Evolutionary conservation across 1,140 invertebrate genomes (phyloP).

Genomic region (Popillia japonica): DNA sequence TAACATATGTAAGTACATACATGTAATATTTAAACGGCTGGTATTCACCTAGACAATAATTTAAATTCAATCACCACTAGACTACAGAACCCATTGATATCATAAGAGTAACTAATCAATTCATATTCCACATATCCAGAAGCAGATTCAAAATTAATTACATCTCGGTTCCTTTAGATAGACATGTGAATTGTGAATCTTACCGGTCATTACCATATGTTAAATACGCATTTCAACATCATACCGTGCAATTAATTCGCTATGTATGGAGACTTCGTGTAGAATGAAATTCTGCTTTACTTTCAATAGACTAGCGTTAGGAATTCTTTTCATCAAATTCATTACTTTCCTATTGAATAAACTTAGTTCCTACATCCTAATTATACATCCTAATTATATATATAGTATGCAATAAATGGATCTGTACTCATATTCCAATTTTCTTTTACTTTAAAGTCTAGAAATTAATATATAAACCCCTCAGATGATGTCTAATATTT

Average conservation of each 20-base stretch:
- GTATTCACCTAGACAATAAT: background rate
- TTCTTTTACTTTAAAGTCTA: background rate
- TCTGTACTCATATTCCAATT: background rate
- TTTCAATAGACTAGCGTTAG: background rate
- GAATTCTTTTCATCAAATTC: background rate
- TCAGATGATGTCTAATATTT: background rate
- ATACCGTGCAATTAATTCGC: no score
- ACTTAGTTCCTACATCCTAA: no score
- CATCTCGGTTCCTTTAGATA: background rate
- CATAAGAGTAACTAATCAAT: conserved; percentile 3
- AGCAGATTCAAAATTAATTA: background rate
- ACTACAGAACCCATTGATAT: background rate
- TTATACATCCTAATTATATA: background rate
- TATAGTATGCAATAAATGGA: background rate
- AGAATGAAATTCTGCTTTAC: background rate
- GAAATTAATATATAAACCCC: background rate
- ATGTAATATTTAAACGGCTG: no score
- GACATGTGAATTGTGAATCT: background rate
- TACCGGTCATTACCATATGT: background rate
- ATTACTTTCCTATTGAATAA: background rate
- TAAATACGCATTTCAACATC: background rate
- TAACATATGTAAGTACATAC: background rate
- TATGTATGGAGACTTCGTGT: background rate
- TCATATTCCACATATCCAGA: background rate
- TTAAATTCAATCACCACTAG: background rate